These are phyloP conservation scores for Odontocolon sp. DNA, from an alignment of 2,888 invertebrate genomes.

Conservation along the genomic window DNA sequence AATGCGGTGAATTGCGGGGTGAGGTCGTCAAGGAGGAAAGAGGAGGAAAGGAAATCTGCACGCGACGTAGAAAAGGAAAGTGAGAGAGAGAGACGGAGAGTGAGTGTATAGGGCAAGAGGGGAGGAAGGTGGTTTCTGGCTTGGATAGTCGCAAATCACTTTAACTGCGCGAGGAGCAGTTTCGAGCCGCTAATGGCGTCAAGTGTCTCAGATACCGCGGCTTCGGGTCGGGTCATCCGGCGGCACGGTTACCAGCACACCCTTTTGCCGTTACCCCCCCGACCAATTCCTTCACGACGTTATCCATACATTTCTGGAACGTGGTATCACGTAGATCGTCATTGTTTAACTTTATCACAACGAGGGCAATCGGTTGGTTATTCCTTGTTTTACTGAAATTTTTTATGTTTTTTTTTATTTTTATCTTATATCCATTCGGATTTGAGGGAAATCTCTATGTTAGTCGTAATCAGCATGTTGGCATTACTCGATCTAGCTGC, in stretches of 20 bases:
- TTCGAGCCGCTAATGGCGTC: conserved; percentile 80
- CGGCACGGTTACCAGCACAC: conserved; percentile 50
- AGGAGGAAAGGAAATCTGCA: conserved; percentile 34
- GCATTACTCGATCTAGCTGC: too few relatives aligned
- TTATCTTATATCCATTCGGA: too few relatives aligned
- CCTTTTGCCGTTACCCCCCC: conserved; percentile 36
- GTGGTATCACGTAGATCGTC: conserved; percentile 18
- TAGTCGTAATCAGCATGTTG: too few relatives aligned
- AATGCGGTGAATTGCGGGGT: not conserved
- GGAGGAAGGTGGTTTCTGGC: conserved; percentile 44
- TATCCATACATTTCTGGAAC: conserved; percentile 2
- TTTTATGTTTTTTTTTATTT: too few relatives aligned
- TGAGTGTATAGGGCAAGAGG: conserved; percentile 52
- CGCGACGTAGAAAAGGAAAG: conserved; percentile 36
- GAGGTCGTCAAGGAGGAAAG: conserved; percentile 34
- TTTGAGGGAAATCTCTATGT: too few relatives aligned
- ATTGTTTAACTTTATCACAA: conserved; percentile 3
- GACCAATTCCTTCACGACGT: not conserved
- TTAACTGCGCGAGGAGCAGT: conserved; percentile 79
- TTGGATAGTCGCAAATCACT: conserved; percentile 78
- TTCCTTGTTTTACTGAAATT: too few relatives aligned
- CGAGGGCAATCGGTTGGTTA: too few relatives aligned
- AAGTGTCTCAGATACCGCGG: conserved; percentile 78
- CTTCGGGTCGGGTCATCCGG: conserved; percentile 71
- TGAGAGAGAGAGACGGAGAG: conserved; percentile 6